phyloP scores from a whole-genome alignment of 1,140 invertebrate genomes.

The Caenorhabditis remanei region DNA sequence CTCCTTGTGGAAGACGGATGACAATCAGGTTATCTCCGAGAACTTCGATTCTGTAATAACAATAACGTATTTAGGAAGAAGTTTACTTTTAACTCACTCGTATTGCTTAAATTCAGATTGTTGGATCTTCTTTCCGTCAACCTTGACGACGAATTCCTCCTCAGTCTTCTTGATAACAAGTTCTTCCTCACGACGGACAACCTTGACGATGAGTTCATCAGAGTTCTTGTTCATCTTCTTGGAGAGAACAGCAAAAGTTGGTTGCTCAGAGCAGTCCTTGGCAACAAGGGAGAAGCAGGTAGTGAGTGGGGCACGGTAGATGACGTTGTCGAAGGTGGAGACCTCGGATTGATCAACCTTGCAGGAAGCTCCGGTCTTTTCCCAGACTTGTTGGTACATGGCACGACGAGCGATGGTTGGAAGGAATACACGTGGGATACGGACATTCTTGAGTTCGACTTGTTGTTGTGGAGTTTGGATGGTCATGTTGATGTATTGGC shows the following conservation, averaged over 20 bases:
- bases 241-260: constrained; percentile 70
- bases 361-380: constrained; percentile 52
- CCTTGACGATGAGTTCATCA: constrained; percentile 57
- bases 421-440: constrained; percentile 48
- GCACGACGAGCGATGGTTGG: constrained; percentile 33
- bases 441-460: constrained; percentile 52
- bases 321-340: constrained; percentile 67
- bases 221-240: constrained; percentile 57
- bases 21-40: constrained; percentile 58
- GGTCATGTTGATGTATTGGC: constrained; percentile 68
- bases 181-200: constrained; percentile 42
- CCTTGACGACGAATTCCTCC: constrained; percentile 56
- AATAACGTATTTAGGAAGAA: not conserved
- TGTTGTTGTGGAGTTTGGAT: constrained; percentile 67
- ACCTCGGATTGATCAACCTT: constrained; percentile 55
- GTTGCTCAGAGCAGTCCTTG: constrained; percentile 72
- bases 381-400: not conserved
- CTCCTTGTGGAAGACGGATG: constrained; percentile 50
- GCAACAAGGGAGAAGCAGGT: constrained; percentile 70
- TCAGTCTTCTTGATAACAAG: constrained; percentile 40
- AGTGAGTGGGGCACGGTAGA: constrained; percentile 65
- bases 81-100: not conserved
- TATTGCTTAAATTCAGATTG: constrained; percentile 49
- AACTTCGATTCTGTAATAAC: constrained; percentile 59
- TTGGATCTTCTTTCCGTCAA: constrained; percentile 60